Base-by-base conservation (phyloP, 2,797 vertebrate species). In the Miichthys miiuy region DNA sequence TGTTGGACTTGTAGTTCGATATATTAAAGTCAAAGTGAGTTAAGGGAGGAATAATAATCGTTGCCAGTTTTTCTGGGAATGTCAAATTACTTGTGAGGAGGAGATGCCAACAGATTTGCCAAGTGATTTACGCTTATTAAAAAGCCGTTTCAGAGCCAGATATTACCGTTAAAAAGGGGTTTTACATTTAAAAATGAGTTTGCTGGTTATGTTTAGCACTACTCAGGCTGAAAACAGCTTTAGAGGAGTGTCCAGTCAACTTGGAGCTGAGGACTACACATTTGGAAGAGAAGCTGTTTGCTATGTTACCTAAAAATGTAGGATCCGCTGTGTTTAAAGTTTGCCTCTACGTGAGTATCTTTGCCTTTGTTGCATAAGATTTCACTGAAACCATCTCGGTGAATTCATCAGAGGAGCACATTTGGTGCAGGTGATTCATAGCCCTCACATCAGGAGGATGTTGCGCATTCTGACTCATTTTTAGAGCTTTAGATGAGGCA, bases 1-100 rank as follows among this genome's bases (percentile, higher is more conserved):
- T 46, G 56, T 83, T 61, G 56, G 52, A 80, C 70, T 58, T 77
- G 64, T 75, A 77, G 20, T 72, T 30, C 20, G 38, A 85, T 77
- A 48, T 68, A 72, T 68, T 82, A 70, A 84, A 72, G 66, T 64
- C 63, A n/a, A 12, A 66, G 41, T 52, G 51, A 72, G 75, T 87
- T 81, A 80, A 64, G 20, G 1, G 47, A 68, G 30, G n/a, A 38
- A 72, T 9, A 41, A 51, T 70, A 42, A 50, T 63, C 3, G 6
- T 11, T 74, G 71, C 76, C 76, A 87, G 21, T 46, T 73, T 27
- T 74, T 56, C 69, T 56, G 65, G 16, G 2, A 80, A 80, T 54
- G 68, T 83, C 70, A 77, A 66, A 56, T 50, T 50, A 34, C 42
- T 56, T 75, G 64, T n/a, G 20, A 60, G 27, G 56, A 54, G 52